phyloP scores from a whole-genome alignment of 2,888 invertebrate genomes.

The Drosophila mulleri region DNA sequence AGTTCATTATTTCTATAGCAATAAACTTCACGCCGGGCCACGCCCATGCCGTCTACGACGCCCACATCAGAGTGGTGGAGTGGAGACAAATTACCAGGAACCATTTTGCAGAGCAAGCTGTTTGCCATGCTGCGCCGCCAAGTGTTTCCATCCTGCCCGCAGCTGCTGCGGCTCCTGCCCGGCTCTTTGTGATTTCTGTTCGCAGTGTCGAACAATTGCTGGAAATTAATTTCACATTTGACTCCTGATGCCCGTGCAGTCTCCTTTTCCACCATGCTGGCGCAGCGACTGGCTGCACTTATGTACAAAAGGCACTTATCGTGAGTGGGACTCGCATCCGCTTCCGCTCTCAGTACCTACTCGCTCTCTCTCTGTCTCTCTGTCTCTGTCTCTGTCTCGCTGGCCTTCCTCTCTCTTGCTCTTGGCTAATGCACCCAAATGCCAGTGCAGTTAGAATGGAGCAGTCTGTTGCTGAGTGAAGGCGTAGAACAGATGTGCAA shows the following conservation, averaged over 20 bases:
- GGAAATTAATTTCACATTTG: slow-evolving; percentile 73
- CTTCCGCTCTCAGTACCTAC: slow-evolving; percentile 53
- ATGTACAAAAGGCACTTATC: slow-evolving; percentile 70
- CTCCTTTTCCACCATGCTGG: background rate
- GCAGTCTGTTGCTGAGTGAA: slow-evolving; percentile 6
- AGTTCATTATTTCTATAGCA: slow-evolving; percentile 66
- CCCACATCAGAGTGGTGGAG: slow-evolving; percentile 17
- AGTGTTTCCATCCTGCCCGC: slow-evolving; percentile 29
- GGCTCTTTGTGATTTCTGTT: slow-evolving; percentile 55
- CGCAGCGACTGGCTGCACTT: slow-evolving; percentile 48
- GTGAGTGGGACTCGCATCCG: slow-evolving; percentile 70
- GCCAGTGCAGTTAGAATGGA: slow-evolving; percentile 18
- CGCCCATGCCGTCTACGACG: background rate
- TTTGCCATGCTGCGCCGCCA: slow-evolving; percentile 44
- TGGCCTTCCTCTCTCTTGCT: background rate
- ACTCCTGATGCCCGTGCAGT: slow-evolving; percentile 52
- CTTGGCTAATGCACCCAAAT: slow-evolving; percentile 58
- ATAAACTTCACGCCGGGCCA: slow-evolving; percentile 57
- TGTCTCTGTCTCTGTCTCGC: background rate
- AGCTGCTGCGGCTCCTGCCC: slow-evolving; percentile 6
- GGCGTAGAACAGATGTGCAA: slow-evolving; percentile 45
- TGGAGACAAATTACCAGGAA: slow-evolving; percentile 67
- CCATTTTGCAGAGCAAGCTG: slow-evolving; percentile 65
- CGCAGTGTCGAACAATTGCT: slow-evolving; percentile 68
- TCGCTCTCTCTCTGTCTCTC: background rate